Base-by-base conservation (phyloP, 2,113 vertebrate genomes). In the Gallinago jamesoni region DNA sequence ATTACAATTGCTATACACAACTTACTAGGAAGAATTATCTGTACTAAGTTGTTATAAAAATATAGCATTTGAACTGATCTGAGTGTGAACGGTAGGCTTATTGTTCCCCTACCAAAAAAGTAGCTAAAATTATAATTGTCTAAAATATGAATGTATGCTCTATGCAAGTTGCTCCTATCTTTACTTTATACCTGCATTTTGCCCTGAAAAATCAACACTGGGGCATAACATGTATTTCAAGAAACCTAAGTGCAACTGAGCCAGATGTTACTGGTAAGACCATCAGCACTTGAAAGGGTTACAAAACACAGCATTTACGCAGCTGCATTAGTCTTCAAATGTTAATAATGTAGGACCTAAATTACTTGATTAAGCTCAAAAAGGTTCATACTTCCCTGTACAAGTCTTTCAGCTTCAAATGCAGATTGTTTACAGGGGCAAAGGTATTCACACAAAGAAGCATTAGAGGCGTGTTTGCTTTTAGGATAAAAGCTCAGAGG, bases 211-310 rank as follows among this genome's bases (percentile, higher is more conserved):
- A 76, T 87, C 59, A 95, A 27, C 19, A 52, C 67, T 33, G 84
- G 52, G 77, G 70, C 19, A 7, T 28, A 89, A 41, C 11, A 53
- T 1, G 1, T 28, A 72, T 79, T 86, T 73, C 22, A 79, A 82
- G 77, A 80, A 77, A 84, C n/a, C 60, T 33, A 88, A 81, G 70
- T 55, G 67, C 84, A 92, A 50, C 62, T 72, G 89, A 89, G 87
- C 73, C 84, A 91, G 86, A 82, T 68, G 82, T 80, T 75, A 91
- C 78, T 84, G 77, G 28, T 68, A 79, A 93, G 83, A 92, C 73
- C 75, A 80, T 78, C 66, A 88, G 72, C 72, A 94, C 91, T 31
- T 31, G 25, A 82, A 79, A 92, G 33, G 48, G 47, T 96, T 95
- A 91, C 50, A 90, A 67, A 89, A 69, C 62, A 79, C 70, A 91